phyloP scores from a whole-genome alignment of 2,888 invertebrate genomes.

The Parnassius mnemosyne region DNA sequence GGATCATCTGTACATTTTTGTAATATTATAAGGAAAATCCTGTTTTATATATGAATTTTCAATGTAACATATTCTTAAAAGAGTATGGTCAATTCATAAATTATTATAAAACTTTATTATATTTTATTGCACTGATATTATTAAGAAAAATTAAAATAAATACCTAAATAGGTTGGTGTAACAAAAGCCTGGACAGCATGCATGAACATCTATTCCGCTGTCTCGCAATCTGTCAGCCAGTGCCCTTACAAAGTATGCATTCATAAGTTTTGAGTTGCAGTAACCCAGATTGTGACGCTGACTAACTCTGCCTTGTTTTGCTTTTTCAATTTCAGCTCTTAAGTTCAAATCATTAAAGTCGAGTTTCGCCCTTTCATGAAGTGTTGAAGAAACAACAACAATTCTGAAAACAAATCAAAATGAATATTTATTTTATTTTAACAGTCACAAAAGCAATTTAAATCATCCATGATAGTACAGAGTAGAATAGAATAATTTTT shows the following conservation, averaged over 20 bases:
- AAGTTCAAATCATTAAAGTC: slow-evolving; percentile 84
- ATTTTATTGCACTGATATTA: no score
- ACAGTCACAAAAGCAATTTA: no score
- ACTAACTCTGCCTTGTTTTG: slow-evolving; percentile 52
- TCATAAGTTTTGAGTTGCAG: slow-evolving; percentile 88
- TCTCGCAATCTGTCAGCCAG: slow-evolving; percentile 80
- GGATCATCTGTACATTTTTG: no score
- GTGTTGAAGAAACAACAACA: slow-evolving; percentile 85
- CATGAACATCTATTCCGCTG: slow-evolving; percentile 82
- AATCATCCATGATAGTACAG: no score
- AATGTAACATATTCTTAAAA: no score
- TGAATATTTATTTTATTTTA: no score
- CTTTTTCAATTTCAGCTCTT: slow-evolving; percentile 68
- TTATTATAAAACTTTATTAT: no score
- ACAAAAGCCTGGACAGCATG: slow-evolving; percentile 90
- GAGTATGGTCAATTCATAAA: no score
- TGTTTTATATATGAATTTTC: no score
- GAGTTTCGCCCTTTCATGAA: slow-evolving; percentile 85
- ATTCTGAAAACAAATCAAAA: slow-evolving; percentile 68
- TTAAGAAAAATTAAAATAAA: slow-evolving; percentile 27
- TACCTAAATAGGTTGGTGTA: slow-evolving; percentile 88
- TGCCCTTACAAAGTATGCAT: slow-evolving; percentile 85
- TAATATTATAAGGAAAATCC: no score
- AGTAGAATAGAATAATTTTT: no score
- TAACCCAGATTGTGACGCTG: slow-evolving; percentile 81